Base-by-base conservation (phyloP, 2,888 invertebrate species). In the Sesamia inferens region DNA sequence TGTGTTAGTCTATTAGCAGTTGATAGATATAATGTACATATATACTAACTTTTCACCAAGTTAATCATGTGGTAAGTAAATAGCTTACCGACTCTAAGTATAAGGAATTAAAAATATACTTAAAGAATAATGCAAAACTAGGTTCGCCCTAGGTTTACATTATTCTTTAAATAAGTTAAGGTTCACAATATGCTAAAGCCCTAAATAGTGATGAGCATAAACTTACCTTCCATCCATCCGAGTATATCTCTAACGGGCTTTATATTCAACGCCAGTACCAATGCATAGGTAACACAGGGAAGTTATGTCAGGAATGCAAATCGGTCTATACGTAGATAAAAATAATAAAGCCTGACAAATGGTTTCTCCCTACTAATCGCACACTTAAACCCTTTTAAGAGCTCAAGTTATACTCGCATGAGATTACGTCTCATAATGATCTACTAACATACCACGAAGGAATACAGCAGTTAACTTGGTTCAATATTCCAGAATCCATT, bases 301-400 rank as follows among this genome's bases (percentile, higher is more conserved):
- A 63, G 31, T 19, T 62, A 70, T 64, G 51, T 51, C n/a, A 74
- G 66, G 84, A 84, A 84, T 84, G 70, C 44, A 64, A 62, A 75
- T 70, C 47, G 39, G 31, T 44, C 57, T 14, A 24, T 47, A 55
- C 39, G n/a, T 44, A 63, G 44, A 71, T 62, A 31, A 31, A 2
- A 71, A 70, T 71, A 69, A 51, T 66, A 70, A 83, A 84, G 73
- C 63, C 65, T 81, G 82, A 84, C 78, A 80, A 82, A 85, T 79
- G 67, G 71, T 74, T 67, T 58, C 58, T 31, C 54, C 67, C 39
- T 11, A 62, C 71, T 69, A 69, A 79, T 68, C 72, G 68, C 69
- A 16, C 55, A 71, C 68, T 79, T 68, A 81, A 72, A 74, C n/a
- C 74, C 71, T 81, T 76, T 71, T 76, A 78, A 22, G 69, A 67